A percentile compares a stretch with the other conserved stretches of the same genome.
Evolutionary conservation across 2,113 vertebrate genomes (phyloP).

Genomic region (Rhinolophus ferrumequinum): DNA sequence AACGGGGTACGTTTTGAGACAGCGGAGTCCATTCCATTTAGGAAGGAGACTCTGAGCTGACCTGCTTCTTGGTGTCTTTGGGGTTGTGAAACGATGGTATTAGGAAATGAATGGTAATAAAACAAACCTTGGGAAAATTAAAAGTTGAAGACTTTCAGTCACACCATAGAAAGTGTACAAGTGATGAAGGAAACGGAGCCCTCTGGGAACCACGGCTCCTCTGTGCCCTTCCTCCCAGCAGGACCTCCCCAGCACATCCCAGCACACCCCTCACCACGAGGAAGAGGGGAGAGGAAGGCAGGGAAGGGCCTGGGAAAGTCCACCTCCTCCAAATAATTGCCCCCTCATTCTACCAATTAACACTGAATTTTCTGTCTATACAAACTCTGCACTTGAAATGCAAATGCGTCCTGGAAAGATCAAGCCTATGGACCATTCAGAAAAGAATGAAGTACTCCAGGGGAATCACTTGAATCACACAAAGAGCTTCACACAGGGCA

Average conservation of each 20-base stretch:
- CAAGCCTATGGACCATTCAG: not conserved
- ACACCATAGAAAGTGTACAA: not conserved
- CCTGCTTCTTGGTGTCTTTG: not conserved
- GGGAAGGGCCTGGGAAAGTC: conserved; percentile 13
- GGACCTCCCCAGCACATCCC: too few relatives aligned
- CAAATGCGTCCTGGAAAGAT: conserved; percentile 7
- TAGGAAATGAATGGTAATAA: not conserved
- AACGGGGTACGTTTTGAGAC: not conserved
- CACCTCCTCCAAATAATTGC: not conserved
- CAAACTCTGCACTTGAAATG: not conserved
- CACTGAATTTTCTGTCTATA: not conserved
- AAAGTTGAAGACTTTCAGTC: not conserved
- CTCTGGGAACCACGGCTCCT: not conserved
- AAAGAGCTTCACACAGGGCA: not conserved
- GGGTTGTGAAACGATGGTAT: not conserved
- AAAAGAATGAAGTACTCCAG: conserved; percentile 25
- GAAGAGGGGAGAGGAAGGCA: not conserved
- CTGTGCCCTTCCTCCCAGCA: not conserved
- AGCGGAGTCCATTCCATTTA: not conserved
- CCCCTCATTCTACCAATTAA: not conserved
- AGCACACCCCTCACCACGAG: fast-evolving
- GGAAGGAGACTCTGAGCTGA: not conserved
- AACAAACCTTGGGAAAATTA: not conserved
- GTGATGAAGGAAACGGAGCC: not conserved
- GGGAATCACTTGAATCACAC: conserved; percentile 22